Conservation (phyloP, 2,888 invertebrate species). For the Taphrorychus bicolor region DNA sequence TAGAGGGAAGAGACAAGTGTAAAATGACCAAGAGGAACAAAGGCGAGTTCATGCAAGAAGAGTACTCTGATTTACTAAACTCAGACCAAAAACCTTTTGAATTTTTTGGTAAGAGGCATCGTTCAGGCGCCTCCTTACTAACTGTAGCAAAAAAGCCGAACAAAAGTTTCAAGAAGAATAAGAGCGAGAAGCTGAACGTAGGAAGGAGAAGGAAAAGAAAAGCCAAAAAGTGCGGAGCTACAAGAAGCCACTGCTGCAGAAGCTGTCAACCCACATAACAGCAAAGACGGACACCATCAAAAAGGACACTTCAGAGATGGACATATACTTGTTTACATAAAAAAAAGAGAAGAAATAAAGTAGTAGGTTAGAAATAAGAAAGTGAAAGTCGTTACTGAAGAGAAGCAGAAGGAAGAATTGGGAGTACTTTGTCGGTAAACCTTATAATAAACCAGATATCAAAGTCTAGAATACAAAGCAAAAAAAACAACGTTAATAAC, state of each 20-base stretch:
- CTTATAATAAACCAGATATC: conserved; percentile 37
- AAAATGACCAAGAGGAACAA: conserved; percentile 66
- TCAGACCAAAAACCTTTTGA: conserved; percentile 48
- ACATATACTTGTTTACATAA: conserved; percentile 20
- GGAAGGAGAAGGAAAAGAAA: conserved; percentile 65
- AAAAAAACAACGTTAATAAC: conserved; percentile 52
- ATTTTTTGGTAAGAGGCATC: conserved; percentile 47
- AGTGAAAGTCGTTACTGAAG: conserved; percentile 62
- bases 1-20: conserved; percentile 67
- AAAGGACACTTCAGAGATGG: conserved; percentile 63
- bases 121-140: conserved; percentile 57
- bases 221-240: conserved; percentile 56
- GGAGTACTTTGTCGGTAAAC: conserved; percentile 41
- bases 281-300: conserved; percentile 78
- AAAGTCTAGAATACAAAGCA: conserved; percentile 37
- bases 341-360: conserved; percentile 64
- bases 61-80: conserved; percentile 64
- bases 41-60: conserved; percentile 70
- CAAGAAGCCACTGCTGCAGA: conserved; percentile 59
- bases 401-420: conserved; percentile 48
- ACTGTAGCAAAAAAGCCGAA: conserved; percentile 59
- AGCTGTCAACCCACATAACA: conserved; percentile 43
- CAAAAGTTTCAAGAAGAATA: conserved; percentile 42
- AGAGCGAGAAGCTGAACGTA: conserved; percentile 58
- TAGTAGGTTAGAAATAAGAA: conserved; percentile 70